Percentiles rank a stretch among this genome's conserved stretches.
These are phyloP conservation scores for Chrosomus eos DNA, from an alignment of 2,797 vertebrate species.

Conservation along the genomic window DNA sequence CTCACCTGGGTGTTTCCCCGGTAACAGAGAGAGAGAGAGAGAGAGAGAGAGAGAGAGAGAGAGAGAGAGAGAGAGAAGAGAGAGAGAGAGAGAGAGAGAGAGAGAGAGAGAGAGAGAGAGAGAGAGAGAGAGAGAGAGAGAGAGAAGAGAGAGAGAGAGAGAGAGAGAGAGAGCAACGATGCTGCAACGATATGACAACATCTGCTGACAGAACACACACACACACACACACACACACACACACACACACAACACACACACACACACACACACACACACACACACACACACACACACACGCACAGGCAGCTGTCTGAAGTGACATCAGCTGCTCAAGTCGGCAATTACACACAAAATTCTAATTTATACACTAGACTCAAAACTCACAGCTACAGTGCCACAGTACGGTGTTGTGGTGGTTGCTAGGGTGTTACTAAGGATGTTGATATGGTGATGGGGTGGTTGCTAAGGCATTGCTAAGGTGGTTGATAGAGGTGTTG, in stretches of 20 bases:
- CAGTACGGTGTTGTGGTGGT: neutral
- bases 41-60: neutral
- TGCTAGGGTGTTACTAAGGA: neutral
- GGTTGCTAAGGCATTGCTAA: too few species aligned
- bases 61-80: neutral
- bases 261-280: neutral
- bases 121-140: neutral
- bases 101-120: neutral
- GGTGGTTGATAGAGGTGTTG: too few species aligned
- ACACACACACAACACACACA: neutral
- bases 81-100: neutral
- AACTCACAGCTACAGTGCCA: neutral
- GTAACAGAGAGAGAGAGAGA: constrained; percentile 19
- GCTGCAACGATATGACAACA: constrained; percentile 11
- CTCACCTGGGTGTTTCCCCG: constrained; percentile 33
- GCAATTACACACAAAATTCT: neutral
- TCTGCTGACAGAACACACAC: constrained; percentile 1
- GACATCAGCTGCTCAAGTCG: neutral
- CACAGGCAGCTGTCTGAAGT: neutral
- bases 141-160: neutral
- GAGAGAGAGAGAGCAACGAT: too few species aligned
- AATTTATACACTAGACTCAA: neutral
- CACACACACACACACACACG: neutral
- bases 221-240: neutral
- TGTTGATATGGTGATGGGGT: neutral